Evolutionary conservation across 2,113 vertebrate species (phyloP).

Genomic region (Bubalus kerabau): DNA sequence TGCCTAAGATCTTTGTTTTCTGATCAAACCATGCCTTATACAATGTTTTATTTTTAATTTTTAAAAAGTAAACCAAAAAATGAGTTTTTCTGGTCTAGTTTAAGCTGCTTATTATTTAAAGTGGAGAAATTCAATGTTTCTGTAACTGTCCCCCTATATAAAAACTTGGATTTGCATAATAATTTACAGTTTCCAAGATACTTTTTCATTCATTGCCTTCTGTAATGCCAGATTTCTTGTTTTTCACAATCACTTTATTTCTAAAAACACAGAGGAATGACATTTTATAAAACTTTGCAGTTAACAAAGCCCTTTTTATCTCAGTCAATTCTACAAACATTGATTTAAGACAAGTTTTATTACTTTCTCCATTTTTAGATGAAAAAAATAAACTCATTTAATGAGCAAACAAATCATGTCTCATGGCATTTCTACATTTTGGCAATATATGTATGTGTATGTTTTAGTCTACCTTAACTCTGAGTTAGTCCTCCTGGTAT

Average conservation of each 20-base stretch:
- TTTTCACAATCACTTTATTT: not conserved
- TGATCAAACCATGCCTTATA: not conserved
- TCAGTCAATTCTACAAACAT: not conserved
- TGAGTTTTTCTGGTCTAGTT: not conserved
- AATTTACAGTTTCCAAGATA: not conserved
- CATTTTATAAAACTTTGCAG: not conserved
- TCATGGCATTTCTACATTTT: not conserved
- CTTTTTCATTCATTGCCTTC: not conserved
- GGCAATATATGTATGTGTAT: not conserved
- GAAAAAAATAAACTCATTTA: not conserved
- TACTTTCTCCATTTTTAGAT: not conserved
- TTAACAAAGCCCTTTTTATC: not conserved
- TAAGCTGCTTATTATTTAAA: not conserved
- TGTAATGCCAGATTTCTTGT: not conserved
- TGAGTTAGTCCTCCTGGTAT: not conserved
- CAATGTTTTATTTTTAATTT: not conserved
- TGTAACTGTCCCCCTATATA: not conserved
- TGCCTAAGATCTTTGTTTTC: not conserved
- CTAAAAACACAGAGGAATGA: not conserved
- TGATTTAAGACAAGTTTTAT: not conserved
- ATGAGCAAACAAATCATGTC: not conserved
- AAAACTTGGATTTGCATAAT: not conserved
- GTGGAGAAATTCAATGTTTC: not conserved
- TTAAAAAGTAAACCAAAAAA: not conserved
- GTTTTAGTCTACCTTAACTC: not conserved